Conservation (phyloP, 2,888 invertebrate species). For the Melipona beecheii region DNA sequence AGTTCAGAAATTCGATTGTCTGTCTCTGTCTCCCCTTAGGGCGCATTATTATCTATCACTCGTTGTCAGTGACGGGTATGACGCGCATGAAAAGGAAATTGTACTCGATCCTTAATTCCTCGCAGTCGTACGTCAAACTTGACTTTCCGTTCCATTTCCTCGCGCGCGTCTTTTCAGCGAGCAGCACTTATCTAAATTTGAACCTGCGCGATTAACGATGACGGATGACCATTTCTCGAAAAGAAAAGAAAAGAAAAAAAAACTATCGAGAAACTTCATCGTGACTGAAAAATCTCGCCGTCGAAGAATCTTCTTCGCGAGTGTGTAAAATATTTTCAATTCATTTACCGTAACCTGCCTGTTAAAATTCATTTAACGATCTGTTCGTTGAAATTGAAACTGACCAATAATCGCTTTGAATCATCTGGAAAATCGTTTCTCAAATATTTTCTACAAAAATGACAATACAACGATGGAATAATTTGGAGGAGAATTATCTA, state of each 20-base stretch:
- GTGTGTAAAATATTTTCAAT: too few species aligned
- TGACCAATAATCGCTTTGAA: neutral
- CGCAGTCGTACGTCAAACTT: neutral
- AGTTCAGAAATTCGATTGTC: neutral
- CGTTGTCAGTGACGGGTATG: neutral
- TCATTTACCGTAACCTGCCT: too few species aligned
- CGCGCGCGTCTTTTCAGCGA: neutral
- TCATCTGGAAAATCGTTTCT: neutral
- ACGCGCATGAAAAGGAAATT: constrained; percentile 4
- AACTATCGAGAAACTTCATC: neutral
- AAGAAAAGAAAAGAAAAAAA: neutral
- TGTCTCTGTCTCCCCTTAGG: neutral
- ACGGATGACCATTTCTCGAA: neutral
- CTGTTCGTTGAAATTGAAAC: neutral
- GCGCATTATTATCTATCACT: neutral
- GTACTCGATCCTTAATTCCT: neutral
- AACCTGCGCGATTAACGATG: too few species aligned
- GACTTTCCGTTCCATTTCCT: neutral
- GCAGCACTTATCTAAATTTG: too few species aligned
- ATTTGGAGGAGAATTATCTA: too few species aligned
- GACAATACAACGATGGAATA: too few species aligned
- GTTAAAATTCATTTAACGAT: neutral
- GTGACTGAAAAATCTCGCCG: neutral
- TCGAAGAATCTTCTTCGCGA: too few species aligned
- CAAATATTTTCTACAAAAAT: neutral